Base-by-base conservation (phyloP, 2,113 vertebrate species). In the Cottus gobio region DNA sequence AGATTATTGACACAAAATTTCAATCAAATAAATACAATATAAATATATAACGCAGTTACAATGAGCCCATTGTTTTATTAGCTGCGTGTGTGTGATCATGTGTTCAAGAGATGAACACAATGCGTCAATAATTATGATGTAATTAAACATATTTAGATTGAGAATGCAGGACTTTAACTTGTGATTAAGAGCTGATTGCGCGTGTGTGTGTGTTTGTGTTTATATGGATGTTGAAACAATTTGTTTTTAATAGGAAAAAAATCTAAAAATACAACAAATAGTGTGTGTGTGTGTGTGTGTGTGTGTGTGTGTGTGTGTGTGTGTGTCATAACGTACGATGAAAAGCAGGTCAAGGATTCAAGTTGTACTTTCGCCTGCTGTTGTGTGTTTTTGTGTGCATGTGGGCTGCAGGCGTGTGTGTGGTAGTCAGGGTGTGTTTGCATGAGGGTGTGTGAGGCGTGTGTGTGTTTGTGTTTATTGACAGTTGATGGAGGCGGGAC, bases 351-450 rank as follows among this genome's bases (percentile, higher is more conserved):
- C 69, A 20, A 34, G 57, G 9, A 15, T 44, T 66, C 7, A 30
- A 4, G 15, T 22, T 4, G 31, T 37, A 9, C 34, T 52, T 0
- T 15, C 28, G 15, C 12, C 20, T 42, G 11, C 24, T 30, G 44
- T 60, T 9, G 60, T 71, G 20, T 77, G 62, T 90, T 85, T 62
- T 7, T 85, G 56, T 58, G 11, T 75, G 50, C n/a, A 70, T n/a
- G 10, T 11, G 50, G 60, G 52, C 48, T 3, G 10, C 2, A 54
- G 75, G 73, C 10, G n/a, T 71, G 80, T 71, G 80, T 61, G 82
- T 56, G 56, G 69, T 69, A 16, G 68, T 75, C 54, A 85, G 71
- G 84, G 86, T 67, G 92, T 90, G 87, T 89, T 65, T 78, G 60
- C 16, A 22, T 24, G 28, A 71, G 83, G 71, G 80, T 69, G 63